Evolutionary conservation across 2,797 vertebrate genomes (phyloP), one percentile per base, ranked within the genome.

Genomic region (Corythornis leucogaster): DNA sequence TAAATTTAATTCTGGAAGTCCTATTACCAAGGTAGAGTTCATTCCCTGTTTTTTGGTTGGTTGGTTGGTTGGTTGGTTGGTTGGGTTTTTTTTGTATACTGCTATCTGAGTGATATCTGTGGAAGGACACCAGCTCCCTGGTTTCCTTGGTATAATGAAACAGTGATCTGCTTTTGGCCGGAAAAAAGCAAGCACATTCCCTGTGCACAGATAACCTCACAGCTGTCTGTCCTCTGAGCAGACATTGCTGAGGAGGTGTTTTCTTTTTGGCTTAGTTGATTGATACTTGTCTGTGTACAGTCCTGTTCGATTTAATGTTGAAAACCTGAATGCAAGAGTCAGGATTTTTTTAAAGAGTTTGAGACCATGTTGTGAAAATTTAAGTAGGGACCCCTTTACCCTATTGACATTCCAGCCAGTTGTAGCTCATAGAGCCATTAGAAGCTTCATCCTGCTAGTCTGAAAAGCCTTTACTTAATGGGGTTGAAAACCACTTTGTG

Each of bases 381-480:
- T 2, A 11, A 66, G 87, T 61, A 91, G 48, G 76, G 81, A 92
- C 66, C 19, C n/a, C 43, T 80, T 87, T 85, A 73, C 25, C 17
- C 12, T 90, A 82, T 71, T 69, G 86, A 74, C 53, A 63, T 66
- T 55, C 25, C 40, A 85, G 13, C 22, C 55, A 55, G 38, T 63
- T 93, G 40, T 89, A 30, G 66, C 80, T 92, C 81, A 68, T 42
- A 90, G 81, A 80, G 64, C 84, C 85, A 33, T 93, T 90, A 89
- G 53, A 83, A 50, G 55, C 82, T 85, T 90, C 53, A 75, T 92
- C 55, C 63, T 92, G 67, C 43, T 89, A 51, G 45, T 73, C 71
- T 93, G 61, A 81, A 95, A 91, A 91, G 50, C 78, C 69, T 94
- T 90, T 86, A 86, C 61, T 77, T 93, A 82, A 93, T 87, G 67